These are phyloP conservation scores for Caenorhabditis latens DNA, from an alignment of 1,140 invertebrate genomes.

Conservation along the genomic window DNA sequence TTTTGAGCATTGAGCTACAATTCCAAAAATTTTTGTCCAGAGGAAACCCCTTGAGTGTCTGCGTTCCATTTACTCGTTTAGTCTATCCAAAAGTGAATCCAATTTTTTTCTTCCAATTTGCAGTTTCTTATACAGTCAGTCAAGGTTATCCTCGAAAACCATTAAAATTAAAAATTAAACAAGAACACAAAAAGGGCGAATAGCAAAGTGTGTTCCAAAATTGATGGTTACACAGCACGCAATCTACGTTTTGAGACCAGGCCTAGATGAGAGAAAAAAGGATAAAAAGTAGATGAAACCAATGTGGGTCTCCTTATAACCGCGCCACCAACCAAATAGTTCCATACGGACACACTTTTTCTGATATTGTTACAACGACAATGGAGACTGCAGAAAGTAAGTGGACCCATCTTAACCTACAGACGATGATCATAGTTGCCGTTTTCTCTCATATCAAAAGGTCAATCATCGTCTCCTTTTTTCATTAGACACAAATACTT, in stretches of 20 bases:
- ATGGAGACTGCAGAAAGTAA: not conserved
- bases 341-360: not conserved
- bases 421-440: not conserved
- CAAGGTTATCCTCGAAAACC: too few species aligned
- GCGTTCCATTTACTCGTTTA: not conserved
- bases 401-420: conserved; percentile 12
- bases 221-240: conserved; percentile 32
- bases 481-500: not conserved
- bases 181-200: too few species aligned
- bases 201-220: not conserved
- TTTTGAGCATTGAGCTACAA: not conserved
- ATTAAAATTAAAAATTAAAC: too few species aligned
- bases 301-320: not conserved
- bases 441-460: conserved; percentile 33
- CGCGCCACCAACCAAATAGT: not conserved
- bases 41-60: not conserved
- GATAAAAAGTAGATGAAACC: not conserved
- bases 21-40: not conserved
- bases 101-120: too few species aligned
- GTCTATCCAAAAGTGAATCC: too few species aligned
- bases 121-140: too few species aligned
- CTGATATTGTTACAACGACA: not conserved
- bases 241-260: not conserved
- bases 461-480: conserved; percentile 12
- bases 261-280: not conserved